Base-by-base conservation (phyloP, 2,113 vertebrate genomes). In the Pandion haliaetus region DNA sequence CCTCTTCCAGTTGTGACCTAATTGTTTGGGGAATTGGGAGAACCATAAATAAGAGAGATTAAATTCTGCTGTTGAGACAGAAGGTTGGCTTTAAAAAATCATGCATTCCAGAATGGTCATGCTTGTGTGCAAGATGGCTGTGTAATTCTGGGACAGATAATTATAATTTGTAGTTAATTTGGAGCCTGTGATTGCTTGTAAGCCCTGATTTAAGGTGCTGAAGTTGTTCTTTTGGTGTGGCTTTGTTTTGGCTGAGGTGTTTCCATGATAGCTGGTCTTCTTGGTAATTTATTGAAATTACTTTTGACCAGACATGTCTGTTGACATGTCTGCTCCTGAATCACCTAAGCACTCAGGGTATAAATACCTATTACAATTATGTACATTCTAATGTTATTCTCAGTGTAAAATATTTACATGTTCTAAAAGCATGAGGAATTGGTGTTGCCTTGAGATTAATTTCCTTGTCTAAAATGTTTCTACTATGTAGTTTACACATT, bases 21-120 rank as follows among this genome's bases (percentile, higher is more conserved):
- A 97, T 97, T 97, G 97, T 93, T 86, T 76, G 84, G 97, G 97
- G 98, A 98, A 95, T 83, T 95, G 91, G 93, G 88, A 89, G 94
- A 84, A 71, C 93, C 95, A 94, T 98, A 98, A 98, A 98, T 98
- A 98, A 98, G 95, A 95, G 83, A 97, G 94, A 96, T 97, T 96
- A 97, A 98, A 98, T 98, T 95, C 90, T 96, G 90, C 90, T 72
- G 70, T 89, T 36, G 40, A 95, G 90, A 87, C 88, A 91, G 86
- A 80, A 81, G 45, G 40, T 94, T 93, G 85, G 71, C 90, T 90
- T 87, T 66, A 44, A 84, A 95, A 91, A 83, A 26, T 19, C 32
- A 8, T 3, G 65, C 61, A n/a, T 72, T 92, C 67, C 59, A 12
- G 82, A 67, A 32, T 11, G 45, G 54, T 81, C 16, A 8, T 72